Percentiles rank a stretch among this genome's conserved stretches.
These are phyloP conservation scores for Conus ventricosus DNA, from an alignment of 1,140 invertebrate species.

Conservation along the genomic window DNA sequence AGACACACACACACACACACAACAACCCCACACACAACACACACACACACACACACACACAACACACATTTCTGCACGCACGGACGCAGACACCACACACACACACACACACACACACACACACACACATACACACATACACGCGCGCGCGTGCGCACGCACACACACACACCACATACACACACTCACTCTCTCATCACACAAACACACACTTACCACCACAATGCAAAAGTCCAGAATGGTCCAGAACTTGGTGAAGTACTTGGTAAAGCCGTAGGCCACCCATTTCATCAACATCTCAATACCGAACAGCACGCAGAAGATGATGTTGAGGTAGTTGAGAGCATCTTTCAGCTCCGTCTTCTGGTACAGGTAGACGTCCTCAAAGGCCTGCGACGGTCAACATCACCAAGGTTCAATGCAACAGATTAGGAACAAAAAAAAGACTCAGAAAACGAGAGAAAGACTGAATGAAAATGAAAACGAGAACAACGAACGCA, in stretches of 20 bases:
- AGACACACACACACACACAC: no score
- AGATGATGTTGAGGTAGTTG: conserved; percentile 97
- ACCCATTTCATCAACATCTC: conserved; percentile 99
- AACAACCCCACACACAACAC: no score
- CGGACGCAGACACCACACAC: no score
- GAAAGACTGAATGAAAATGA: no score
- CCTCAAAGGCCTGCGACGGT: conserved; percentile 89
- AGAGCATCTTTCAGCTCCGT: conserved; percentile 90
- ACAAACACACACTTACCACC: conserved; percentile 85
- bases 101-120: no score
- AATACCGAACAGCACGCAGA: conserved; percentile 97
- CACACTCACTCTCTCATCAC: neutral
- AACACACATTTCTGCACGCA: no score
- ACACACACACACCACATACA: neutral
- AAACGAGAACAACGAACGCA: no score
- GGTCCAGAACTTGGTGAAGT: conserved; percentile 99
- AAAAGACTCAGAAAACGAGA: no score
- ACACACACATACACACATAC: no score
- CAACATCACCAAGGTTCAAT: no score
- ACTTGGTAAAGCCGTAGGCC: conserved; percentile 95
- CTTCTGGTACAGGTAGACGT: conserved; percentile 91
- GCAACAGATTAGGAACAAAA: no score
- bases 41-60: no score
- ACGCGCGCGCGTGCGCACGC: neutral
- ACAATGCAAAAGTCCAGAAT: conserved; percentile 99